A percentile compares a stretch with the other conserved stretches of the same genome.
phyloP scores from a whole-genome alignment of 2,888 invertebrate species.

The Galerucella pusilla region DNA sequence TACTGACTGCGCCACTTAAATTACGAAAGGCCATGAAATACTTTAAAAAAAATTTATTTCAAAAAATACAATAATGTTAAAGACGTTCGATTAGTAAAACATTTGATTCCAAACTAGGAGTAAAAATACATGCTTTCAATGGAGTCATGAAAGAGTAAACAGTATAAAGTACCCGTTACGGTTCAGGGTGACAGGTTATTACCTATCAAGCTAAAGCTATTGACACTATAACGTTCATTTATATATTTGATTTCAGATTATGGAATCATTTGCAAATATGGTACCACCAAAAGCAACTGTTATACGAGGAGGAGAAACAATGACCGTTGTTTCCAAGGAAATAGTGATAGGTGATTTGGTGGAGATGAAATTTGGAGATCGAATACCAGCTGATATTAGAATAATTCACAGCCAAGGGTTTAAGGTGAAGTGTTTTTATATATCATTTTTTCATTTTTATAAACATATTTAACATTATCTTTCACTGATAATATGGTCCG shows the following conservation, averaged over 20 bases:
- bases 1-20: too few species aligned
- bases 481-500: too few species aligned
- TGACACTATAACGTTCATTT: too few species aligned
- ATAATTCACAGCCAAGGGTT: conserved; percentile 69
- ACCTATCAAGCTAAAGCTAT: too few species aligned
- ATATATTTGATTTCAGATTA: conserved; percentile 66
- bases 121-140: too few species aligned
- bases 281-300: conserved; percentile 80
- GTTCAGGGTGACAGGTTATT: background rate
- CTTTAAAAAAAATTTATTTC: too few species aligned
- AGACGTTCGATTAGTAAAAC: too few species aligned
- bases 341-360: conserved; percentile 87
- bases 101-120: too few species aligned
- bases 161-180: too few species aligned
- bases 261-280: conserved; percentile 90
- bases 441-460: background rate
- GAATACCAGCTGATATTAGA: conserved; percentile 91
- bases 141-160: too few species aligned
- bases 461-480: conserved; percentile 1
- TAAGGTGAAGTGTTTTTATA: conserved; percentile 54
- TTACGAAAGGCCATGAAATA: too few species aligned
- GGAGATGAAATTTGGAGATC: conserved; percentile 85
- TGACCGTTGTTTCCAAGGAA: conserved; percentile 73
- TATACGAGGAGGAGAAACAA: conserved; percentile 75
- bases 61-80: too few species aligned